Percentiles rank a stretch among this genome's conserved stretches.
Conservation (phyloP, 2,113 vertebrate species). For the Thymallus thymallus region DNA sequence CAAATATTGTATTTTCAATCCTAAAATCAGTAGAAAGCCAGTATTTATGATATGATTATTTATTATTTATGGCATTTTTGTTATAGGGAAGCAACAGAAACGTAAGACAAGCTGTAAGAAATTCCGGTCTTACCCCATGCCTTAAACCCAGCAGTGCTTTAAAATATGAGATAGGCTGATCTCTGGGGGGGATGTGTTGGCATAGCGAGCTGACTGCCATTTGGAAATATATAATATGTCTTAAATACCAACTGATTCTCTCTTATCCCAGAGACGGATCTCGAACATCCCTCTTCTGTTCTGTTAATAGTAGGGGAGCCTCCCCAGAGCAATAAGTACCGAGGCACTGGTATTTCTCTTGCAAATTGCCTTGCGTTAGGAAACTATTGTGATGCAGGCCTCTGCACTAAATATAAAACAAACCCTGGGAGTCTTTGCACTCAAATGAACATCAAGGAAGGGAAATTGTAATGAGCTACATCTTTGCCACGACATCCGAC, state of each 20-base stretch:
- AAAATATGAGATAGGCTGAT: too few species aligned
- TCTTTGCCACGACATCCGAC: neutral
- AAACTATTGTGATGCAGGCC: constrained; percentile 27
- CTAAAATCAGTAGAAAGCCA: too few species aligned
- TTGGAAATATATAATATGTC: constrained; percentile 54
- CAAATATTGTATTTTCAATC: too few species aligned
- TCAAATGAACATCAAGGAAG: constrained; percentile 7
- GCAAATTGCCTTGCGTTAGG: constrained; percentile 34
- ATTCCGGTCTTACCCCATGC: too few species aligned
- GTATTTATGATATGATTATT: neutral
- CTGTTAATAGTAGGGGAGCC: constrained; percentile 48
- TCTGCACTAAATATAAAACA: constrained; percentile 9
- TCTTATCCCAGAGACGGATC: constrained; percentile 45
- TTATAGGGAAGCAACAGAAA: neutral
- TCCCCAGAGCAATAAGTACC: constrained; percentile 42
- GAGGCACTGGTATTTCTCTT: constrained; percentile 21
- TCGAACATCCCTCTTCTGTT: constrained; percentile 26
- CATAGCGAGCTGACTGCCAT: constrained; percentile 42
- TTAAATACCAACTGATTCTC: constrained; percentile 55
- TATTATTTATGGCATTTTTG: neutral
- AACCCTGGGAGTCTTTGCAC: constrained; percentile 38
- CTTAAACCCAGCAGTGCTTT: constrained; percentile 9
- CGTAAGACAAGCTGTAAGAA: too few species aligned
- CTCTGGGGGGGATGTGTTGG: too few species aligned
- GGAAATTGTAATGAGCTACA: neutral